Base-by-base conservation (phyloP, 2,888 invertebrate species). In the Oxycera nigricornis region DNA sequence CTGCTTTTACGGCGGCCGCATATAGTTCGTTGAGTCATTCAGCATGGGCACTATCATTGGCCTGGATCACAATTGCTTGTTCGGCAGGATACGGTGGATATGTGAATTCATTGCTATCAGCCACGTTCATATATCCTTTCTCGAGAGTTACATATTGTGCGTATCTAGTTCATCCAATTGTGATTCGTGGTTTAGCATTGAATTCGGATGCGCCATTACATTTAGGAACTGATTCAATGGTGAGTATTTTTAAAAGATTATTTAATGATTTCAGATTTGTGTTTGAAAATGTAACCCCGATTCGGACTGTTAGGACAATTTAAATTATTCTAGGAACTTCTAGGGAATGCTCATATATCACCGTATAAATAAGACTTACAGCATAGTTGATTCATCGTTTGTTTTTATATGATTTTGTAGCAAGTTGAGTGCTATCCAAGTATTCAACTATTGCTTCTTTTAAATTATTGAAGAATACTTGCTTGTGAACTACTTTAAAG, bases 131-230 rank as follows among this genome's bases (percentile, higher is more conserved):
- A 73, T 94, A 94, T 85, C 94, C 94, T 74, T 92, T 94, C 86
- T 94, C 94, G 72, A 88, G 94, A 78, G 92, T 94, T 17, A 95
- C 94, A 57, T 95, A 95, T 85, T 95, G 94, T 83, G 92, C 94
- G 0, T 95, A 94, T 84, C 87, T 95, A 77, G 89, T 95, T 76
- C 94, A 95, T 85, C 94, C 94, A 0, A 90, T 95, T 73, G 91
- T 94, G 76, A 91, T 95, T 80, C 89, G 94, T 79, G 88, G 90
- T 80, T 91, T 94, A 81, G 92, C 92, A 57, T 92, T 95, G 89
- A 91, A 91, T 78, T 89, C 93, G 84, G 94, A 94, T 81, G 91
- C 92, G 78, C 94, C 94, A 46, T 87, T 94, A 62, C 94, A 95
- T 84, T 85, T 95, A 79, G 93, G 92, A 46, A 92, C 91, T 79